A percentile compares a stretch with the other conserved stretches of the same genome.
These are phyloP conservation scores for Oenanthe oenanthe DNA, from an alignment of 2,113 vertebrate genomes.

Conservation along the genomic window DNA sequence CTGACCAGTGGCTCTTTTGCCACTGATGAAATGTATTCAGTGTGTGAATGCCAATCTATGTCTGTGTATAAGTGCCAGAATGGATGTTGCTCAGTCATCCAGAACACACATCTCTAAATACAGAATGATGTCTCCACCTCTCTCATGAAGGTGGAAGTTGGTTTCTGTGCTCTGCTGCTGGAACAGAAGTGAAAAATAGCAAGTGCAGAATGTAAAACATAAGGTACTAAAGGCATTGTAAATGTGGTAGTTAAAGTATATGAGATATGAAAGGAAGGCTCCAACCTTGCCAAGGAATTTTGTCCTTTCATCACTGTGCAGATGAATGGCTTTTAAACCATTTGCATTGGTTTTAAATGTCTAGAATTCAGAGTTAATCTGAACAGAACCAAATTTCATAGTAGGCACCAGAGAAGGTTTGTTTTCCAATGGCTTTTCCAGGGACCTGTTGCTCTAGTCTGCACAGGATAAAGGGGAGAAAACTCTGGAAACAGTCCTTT, in stretches of 20 bases:
- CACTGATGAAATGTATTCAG: background rate
- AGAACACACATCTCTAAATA: background rate
- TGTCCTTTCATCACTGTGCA: conserved; percentile 39
- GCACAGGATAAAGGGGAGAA: background rate
- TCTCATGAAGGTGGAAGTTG: background rate
- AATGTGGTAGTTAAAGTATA: conserved; percentile 64
- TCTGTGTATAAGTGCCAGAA: background rate
- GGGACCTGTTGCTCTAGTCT: background rate
- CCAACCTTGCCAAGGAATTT: conserved; percentile 54
- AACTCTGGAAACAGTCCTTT: conserved; percentile 19
- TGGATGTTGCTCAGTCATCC: background rate
- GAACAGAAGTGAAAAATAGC: conserved; percentile 51
- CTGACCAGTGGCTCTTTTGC: background rate
- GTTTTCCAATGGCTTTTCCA: conserved; percentile 69
- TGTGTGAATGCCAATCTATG: background rate
- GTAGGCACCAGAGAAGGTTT: conserved; percentile 46
- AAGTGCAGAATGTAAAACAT: conserved; percentile 21
- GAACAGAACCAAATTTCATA: conserved; percentile 60
- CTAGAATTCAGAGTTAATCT: conserved; percentile 60
- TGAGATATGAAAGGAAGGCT: conserved; percentile 34
- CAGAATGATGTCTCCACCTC: background rate
- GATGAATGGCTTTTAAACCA: conserved; percentile 60
- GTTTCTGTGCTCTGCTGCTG: background rate
- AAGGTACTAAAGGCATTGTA: conserved; percentile 41
- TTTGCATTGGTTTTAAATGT: background rate